A percentile compares a stretch with the other conserved stretches of the same genome.
Evolutionary conservation across 2,888 invertebrate genomes (phyloP).

Genomic region (Priocnemis perturbator): DNA sequence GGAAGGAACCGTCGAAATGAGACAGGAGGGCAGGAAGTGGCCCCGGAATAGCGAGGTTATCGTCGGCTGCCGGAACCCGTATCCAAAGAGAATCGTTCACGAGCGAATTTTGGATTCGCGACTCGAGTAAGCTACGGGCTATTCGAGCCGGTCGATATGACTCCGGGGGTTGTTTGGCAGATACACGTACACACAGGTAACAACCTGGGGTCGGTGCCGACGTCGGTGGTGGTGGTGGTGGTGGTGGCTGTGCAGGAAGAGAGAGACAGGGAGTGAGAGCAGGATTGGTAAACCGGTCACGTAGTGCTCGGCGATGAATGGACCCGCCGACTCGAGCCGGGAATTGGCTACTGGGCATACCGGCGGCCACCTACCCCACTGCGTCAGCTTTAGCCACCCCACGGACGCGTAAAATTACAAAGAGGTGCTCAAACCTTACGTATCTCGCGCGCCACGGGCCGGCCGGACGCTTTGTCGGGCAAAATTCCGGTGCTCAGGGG

Average conservation of each 20-base stretch:
- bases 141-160: conserved; percentile 67
- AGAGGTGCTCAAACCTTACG: conserved; percentile 64
- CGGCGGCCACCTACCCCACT: conserved; percentile 72
- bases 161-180: conserved; percentile 68
- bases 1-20: no score
- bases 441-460: conserved; percentile 21
- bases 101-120: conserved; percentile 53
- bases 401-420: conserved; percentile 64
- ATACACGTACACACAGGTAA: conserved; percentile 52
- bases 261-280: conserved; percentile 52
- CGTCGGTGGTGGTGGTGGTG: background rate
- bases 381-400: conserved; percentile 70
- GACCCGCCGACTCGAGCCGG: conserved; percentile 74
- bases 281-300: conserved; percentile 74
- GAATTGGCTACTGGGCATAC: conserved; percentile 75
- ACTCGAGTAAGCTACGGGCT: conserved; percentile 37
- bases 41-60: no score
- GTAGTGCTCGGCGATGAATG: conserved; percentile 75
- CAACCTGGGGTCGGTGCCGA: conserved; percentile 16
- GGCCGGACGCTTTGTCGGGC: no score
- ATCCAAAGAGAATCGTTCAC: conserved; percentile 34
- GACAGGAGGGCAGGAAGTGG: no score
- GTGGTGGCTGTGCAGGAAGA: conserved; percentile 5
- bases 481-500: no score
- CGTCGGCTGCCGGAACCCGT: no score